Percentiles rank a stretch among this genome's conserved stretches.
Evolutionary conservation across 2,113 vertebrate species (phyloP).

Genomic region (Noturus placidus): DNA sequence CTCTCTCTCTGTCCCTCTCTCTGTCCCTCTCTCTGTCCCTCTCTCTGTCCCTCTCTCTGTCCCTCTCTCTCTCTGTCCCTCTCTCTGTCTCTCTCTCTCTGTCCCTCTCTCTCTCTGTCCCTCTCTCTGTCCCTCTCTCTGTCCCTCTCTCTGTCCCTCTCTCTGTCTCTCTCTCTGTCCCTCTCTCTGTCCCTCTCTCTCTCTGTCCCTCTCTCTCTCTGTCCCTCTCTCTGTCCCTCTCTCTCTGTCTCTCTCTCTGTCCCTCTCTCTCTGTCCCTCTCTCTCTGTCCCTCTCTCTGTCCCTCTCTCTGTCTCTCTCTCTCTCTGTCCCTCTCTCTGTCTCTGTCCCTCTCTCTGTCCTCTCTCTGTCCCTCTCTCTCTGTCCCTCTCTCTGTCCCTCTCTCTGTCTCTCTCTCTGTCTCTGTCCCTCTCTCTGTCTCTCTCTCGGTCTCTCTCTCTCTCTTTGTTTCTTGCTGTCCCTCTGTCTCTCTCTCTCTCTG

Average conservation of each 20-base stretch:
- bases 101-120: not conserved
- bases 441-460: too few relatives aligned
- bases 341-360: slow-evolving; percentile 37
- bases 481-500: slow-evolving; percentile 48
- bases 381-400: too few relatives aligned
- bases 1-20: not conserved
- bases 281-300: not conserved
- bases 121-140: slow-evolving; percentile 35
- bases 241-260: slow-evolving; percentile 42
- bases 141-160: slow-evolving; percentile 47
- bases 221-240: too few relatives aligned
- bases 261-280: slow-evolving; percentile 32
- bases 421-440: slow-evolving; percentile 23
- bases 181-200: slow-evolving; percentile 38
- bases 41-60: slow-evolving; percentile 53
- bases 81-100: slow-evolving; percentile 46
- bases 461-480: too few relatives aligned
- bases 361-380: slow-evolving; percentile 42
- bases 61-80: not conserved
- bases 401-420: slow-evolving; percentile 45
- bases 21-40: slow-evolving; percentile 1
- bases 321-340: not conserved
- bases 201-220: slow-evolving; percentile 31
- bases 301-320: slow-evolving; percentile 50
- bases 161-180: not conserved